Conservation (phyloP, 2,113 vertebrate genomes). For the Parus major region DNA sequence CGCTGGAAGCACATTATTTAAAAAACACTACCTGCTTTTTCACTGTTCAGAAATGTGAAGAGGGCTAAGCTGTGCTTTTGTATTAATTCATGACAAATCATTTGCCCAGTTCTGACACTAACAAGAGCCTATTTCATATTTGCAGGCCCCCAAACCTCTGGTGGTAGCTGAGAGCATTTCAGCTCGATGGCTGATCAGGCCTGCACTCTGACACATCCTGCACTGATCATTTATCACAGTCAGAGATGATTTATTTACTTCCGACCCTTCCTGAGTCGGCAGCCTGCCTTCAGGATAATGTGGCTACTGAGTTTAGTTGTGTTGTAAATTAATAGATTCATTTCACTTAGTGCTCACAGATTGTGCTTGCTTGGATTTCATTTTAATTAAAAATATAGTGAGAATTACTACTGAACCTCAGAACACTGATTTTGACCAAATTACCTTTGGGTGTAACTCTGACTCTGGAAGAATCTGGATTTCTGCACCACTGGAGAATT, state of each 20-base stretch:
- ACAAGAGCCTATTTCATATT: constrained; percentile 49
- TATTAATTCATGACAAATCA: constrained; percentile 40
- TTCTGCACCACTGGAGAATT: neutral
- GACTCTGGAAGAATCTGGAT: neutral
- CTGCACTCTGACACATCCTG: constrained; percentile 29
- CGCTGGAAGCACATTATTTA: neutral
- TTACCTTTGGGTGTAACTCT: neutral
- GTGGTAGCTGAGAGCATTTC: constrained; percentile 22
- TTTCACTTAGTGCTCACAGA: neutral
- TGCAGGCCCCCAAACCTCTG: constrained; percentile 29
- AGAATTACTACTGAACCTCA: neutral
- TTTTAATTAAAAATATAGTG: neutral
- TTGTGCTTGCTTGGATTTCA: neutral
- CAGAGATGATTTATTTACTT: constrained; percentile 63
- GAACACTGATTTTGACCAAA: neutral
- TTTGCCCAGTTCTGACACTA: constrained; percentile 36
- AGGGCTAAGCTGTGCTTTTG: neutral
- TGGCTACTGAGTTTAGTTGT: neutral
- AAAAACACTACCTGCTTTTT: neutral
- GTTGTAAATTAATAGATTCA: constrained; percentile 25
- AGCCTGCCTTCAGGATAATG: constrained; percentile 6
- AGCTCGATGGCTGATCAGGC: constrained; percentile 9
- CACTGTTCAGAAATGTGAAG: neutral
- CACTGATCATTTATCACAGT: constrained; percentile 55
- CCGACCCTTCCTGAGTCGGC: constrained; percentile 20